Evolutionary conservation across 2,888 invertebrate species (phyloP).

Genomic region (Drosophila neoperkinsi): DNA sequence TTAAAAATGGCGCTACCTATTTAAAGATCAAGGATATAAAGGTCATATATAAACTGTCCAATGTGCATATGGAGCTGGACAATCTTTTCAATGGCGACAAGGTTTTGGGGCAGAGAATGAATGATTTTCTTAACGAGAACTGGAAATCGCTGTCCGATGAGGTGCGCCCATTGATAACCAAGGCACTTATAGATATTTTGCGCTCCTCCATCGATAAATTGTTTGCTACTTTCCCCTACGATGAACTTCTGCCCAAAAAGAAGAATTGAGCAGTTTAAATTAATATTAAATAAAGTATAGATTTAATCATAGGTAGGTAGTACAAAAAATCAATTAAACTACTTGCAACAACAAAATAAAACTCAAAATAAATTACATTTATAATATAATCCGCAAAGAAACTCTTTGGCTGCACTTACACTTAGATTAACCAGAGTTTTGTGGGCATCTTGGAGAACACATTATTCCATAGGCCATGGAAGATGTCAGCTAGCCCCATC

Average conservation of each 20-base stretch:
- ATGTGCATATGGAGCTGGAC: slow-evolving; percentile 88
- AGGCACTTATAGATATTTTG: slow-evolving; percentile 87
- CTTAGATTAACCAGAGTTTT: slow-evolving; percentile 86
- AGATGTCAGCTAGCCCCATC: slow-evolving; percentile 86
- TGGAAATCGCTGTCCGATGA: slow-evolving; percentile 90
- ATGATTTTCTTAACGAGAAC: slow-evolving; percentile 91
- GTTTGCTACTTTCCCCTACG: slow-evolving; percentile 87
- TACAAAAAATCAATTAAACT: slow-evolving; percentile 31
- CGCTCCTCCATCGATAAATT: slow-evolving; percentile 87
- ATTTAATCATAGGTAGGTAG: slow-evolving; percentile 46
- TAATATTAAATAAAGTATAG: slow-evolving; percentile 20
- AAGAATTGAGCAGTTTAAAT: slow-evolving; percentile 8
- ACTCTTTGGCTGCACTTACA: neutral
- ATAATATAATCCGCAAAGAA: slow-evolving; percentile 37
- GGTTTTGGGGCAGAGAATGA: slow-evolving; percentile 90
- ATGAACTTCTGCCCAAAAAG: slow-evolving; percentile 86
- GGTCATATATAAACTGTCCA: slow-evolving; percentile 89
- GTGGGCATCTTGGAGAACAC: slow-evolving; percentile 87
- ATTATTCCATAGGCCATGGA: slow-evolving; percentile 87
- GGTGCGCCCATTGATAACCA: slow-evolving; percentile 89
- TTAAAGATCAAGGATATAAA: slow-evolving; percentile 88
- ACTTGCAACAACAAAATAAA: slow-evolving; percentile 25
- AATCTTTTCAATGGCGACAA: slow-evolving; percentile 91
- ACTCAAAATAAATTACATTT: slow-evolving; percentile 64
- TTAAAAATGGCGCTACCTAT: slow-evolving; percentile 85